Evolutionary conservation across 2,113 vertebrate genomes (phyloP).

Genomic region (Dromaius novaehollandiae): DNA sequence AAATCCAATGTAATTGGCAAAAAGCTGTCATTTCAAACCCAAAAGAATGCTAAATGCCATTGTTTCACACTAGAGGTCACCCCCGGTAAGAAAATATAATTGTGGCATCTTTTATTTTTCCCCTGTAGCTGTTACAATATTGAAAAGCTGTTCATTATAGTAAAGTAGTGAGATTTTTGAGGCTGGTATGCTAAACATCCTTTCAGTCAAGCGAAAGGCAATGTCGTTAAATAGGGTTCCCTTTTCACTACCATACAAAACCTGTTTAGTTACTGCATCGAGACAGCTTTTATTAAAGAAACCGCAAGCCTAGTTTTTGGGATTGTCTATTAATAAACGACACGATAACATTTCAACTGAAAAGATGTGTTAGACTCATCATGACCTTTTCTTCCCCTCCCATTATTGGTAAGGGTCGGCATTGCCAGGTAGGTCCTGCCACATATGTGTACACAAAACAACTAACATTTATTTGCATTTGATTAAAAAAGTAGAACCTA

Average conservation of each 20-base stretch:
- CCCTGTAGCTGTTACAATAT: constrained; percentile 33
- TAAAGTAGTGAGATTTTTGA: constrained; percentile 49
- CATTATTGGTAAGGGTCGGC: not conserved
- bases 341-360: not conserved
- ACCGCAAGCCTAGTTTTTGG: constrained; percentile 25
- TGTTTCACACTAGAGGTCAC: constrained; percentile 83
- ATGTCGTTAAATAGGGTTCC: constrained; percentile 30
- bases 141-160: constrained; percentile 20
- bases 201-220: constrained; percentile 42
- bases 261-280: not conserved
- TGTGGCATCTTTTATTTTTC: constrained; percentile 62
- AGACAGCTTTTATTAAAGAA: constrained; percentile 29
- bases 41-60: constrained; percentile 75
- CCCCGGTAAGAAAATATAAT: constrained; percentile 77
- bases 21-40: constrained; percentile 66
- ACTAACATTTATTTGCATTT: not conserved
- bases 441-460: not conserved
- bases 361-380: not conserved
- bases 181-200: constrained; percentile 31
- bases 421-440: not conserved
- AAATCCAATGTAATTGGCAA: constrained; percentile 58
- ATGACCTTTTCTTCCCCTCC: not conserved
- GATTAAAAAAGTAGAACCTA: not conserved
- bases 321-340: not conserved
- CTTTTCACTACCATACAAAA: constrained; percentile 3